phyloP scores from a whole-genome alignment of 2,113 vertebrate genomes.

The Ursus arctos region DNA sequence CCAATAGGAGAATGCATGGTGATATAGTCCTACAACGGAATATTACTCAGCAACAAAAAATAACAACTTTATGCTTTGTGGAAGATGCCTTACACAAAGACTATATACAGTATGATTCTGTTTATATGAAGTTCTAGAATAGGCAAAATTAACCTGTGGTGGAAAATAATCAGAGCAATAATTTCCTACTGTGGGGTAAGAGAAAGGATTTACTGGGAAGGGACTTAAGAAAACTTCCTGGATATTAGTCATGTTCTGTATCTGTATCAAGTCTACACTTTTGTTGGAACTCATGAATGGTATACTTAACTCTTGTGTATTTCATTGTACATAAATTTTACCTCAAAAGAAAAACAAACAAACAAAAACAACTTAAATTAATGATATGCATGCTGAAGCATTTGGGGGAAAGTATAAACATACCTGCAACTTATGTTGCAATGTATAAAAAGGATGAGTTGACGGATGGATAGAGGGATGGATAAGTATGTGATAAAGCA shows the following conservation, averaged over 20 bases:
- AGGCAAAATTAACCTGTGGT: neutral
- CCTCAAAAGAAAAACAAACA: conserved; percentile 16
- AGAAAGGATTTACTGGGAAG: neutral
- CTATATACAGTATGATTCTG: neutral
- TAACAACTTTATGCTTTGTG: neutral
- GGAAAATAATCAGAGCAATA: conserved; percentile 15
- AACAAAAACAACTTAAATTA: neutral
- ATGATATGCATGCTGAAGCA: neutral
- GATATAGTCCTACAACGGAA: neutral
- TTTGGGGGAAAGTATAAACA: neutral
- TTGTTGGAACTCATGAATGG: neutral
- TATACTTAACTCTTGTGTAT: neutral
- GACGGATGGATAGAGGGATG: neutral
- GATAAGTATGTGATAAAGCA: neutral
- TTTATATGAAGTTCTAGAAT: neutral
- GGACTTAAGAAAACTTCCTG: neutral
- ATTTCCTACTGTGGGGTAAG: neutral
- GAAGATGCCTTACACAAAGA: neutral
- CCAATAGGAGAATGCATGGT: conserved; percentile 18
- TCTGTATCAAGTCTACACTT: neutral
- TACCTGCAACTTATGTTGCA: neutral
- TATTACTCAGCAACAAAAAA: conserved; percentile 40
- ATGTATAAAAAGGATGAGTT: neutral
- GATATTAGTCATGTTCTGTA: neutral
- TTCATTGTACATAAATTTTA: neutral